A percentile compares a stretch with the other conserved stretches of the same genome.
Conservation (phyloP, 92 coral and sea anemone species). For the Hydrozoanthus gracilis region DNA sequence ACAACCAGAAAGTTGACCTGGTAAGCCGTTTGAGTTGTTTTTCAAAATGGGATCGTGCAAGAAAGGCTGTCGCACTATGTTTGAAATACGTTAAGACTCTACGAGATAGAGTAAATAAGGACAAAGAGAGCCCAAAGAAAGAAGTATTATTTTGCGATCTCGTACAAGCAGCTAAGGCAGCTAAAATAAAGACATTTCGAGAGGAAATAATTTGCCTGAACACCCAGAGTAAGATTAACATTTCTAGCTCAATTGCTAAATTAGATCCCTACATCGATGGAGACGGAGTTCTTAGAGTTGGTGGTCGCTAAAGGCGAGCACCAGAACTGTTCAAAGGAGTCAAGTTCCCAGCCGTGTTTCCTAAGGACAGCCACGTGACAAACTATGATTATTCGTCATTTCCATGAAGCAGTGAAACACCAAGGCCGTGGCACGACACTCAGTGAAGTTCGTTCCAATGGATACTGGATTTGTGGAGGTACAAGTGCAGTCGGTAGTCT, state of each 20-base stretch:
- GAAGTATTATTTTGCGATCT: slow-evolving; percentile 7
- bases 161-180: slow-evolving; percentile 15
- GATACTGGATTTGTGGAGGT: slow-evolving; percentile 55
- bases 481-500: slow-evolving; percentile 43
- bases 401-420: slow-evolving; percentile 31
- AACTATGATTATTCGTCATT: slow-evolving; percentile 44
- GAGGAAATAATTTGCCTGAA: slow-evolving; percentile 31
- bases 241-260: slow-evolving; percentile 30
- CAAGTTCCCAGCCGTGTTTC: slow-evolving; percentile 38
- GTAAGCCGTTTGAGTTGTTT: slow-evolving; percentile 30
- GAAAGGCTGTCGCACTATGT: slow-evolving; percentile 51
- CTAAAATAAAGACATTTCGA: slow-evolving; percentile 11
- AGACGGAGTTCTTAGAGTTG: slow-evolving; percentile 51
- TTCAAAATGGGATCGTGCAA: slow-evolving; percentile 55
- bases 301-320: slow-evolving; percentile 53
- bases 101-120: background rate
- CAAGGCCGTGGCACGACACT: slow-evolving; percentile 53
- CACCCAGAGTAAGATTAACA: slow-evolving; percentile 13
- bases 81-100: slow-evolving; percentile 20
- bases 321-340: slow-evolving; percentile 37
- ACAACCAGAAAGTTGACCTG: background rate
- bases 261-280: slow-evolving; percentile 52
- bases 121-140: slow-evolving; percentile 9
- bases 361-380: slow-evolving; percentile 36
- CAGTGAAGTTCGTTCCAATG: slow-evolving; percentile 46